phyloP scores from a whole-genome alignment of 2,888 invertebrate genomes.

The Cosmia trapezina region DNA sequence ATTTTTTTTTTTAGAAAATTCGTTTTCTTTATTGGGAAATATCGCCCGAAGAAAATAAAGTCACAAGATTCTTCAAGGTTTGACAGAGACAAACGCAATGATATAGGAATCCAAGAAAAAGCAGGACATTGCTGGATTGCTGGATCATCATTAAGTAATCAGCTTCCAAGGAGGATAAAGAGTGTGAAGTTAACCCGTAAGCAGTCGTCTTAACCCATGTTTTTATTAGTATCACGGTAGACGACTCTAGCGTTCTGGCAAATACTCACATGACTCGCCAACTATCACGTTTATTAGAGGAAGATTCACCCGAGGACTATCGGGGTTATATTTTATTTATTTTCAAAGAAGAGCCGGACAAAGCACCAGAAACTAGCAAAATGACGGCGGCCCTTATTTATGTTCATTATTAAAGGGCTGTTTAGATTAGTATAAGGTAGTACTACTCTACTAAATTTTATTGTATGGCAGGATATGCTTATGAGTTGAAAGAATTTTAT shows the following conservation, averaged over 20 bases:
- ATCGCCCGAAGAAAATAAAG: not conserved
- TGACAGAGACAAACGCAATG: not conserved
- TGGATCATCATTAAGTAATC: no score
- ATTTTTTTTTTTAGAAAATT: no score
- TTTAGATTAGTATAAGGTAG: not conserved
- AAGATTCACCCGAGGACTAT: slow-evolving; percentile 4
- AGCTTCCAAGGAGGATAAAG: not conserved
- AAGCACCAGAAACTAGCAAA: not conserved
- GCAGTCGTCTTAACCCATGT: not conserved
- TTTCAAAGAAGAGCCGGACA: not conserved
- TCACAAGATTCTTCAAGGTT: not conserved
- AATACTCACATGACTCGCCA: slow-evolving; percentile 1
- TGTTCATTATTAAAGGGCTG: not conserved
- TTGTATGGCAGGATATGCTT: not conserved
- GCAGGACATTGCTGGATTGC: not conserved
- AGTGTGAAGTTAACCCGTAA: not conserved
- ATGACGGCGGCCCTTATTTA: not conserved
- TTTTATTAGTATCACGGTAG: not conserved
- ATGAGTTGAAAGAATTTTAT: not conserved
- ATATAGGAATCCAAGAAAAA: not conserved
- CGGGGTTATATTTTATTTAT: not conserved
- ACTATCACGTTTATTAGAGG: not conserved
- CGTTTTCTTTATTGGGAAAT: not conserved
- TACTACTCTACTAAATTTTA: not conserved
- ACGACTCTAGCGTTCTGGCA: no score